These are phyloP conservation scores for Oryzaephilus surinamensis DNA, from an alignment of 1,140 invertebrate species.

Conservation along the genomic window DNA sequence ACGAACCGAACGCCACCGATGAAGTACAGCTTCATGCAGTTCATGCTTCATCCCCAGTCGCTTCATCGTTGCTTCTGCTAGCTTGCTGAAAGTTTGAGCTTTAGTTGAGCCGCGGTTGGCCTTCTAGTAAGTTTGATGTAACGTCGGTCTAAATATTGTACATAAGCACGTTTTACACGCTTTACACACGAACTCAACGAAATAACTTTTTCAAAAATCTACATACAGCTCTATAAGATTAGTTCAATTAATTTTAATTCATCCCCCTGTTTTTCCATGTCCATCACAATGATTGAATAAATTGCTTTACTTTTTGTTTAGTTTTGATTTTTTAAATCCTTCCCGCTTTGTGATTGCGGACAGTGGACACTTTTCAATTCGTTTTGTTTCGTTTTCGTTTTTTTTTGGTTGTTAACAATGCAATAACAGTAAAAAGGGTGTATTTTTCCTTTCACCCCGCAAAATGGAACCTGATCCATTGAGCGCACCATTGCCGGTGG, in stretches of 20 bases:
- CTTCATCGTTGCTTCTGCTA: constrained; percentile 10
- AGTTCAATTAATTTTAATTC: background rate
- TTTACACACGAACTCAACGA: background rate
- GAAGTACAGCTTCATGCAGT: constrained; percentile 3
- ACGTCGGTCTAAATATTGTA: no score
- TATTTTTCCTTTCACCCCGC: no score
- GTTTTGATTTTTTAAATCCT: no score
- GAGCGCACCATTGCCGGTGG: background rate
- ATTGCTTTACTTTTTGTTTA: no score
- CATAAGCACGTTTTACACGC: background rate
- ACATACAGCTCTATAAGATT: background rate
- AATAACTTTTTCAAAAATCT: background rate
- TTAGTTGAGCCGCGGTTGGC: constrained; percentile 17
- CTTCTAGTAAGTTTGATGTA: no score
- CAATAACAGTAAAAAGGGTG: no score
- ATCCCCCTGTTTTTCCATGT: background rate
- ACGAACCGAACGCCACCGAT: background rate
- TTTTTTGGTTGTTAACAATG: no score
- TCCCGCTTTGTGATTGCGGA: no score
- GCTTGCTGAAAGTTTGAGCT: no score
- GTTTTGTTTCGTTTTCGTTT: no score
- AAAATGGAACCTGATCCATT: background rate
- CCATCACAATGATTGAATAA: background rate
- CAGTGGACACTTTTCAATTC: no score
- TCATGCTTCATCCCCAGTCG: constrained; percentile 15